These are phyloP conservation scores for Ibycter americanus DNA, from an alignment of 2,797 vertebrate species.

Conservation along the genomic window DNA sequence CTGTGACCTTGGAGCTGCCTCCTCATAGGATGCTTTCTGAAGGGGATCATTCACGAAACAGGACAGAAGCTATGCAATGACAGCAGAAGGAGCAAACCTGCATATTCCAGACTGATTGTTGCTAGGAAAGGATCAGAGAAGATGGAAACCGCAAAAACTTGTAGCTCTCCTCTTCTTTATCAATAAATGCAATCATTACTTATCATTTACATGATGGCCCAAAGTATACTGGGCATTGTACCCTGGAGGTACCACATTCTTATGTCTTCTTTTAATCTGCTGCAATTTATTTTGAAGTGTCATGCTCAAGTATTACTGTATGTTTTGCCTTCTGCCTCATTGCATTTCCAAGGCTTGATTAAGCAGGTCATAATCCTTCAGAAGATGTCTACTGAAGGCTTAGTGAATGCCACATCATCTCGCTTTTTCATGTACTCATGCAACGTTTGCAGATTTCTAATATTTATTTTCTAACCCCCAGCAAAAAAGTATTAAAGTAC, in stretches of 20 bases:
- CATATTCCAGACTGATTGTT: neutral
- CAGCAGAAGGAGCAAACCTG: neutral
- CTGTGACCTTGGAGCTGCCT: neutral
- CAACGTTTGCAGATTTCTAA: neutral
- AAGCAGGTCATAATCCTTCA: neutral
- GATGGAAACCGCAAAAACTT: neutral
- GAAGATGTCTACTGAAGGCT: neutral
- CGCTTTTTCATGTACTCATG: neutral
- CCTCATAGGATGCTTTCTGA: accelerated
- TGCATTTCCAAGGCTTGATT: neutral
- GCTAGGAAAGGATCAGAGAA: neutral
- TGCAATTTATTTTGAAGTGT: neutral
- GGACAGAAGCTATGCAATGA: neutral
- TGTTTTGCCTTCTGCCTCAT: neutral
- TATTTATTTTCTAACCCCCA: neutral
- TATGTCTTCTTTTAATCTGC: neutral
- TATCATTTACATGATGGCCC: neutral
- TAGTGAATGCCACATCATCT: neutral
- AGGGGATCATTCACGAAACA: neutral
- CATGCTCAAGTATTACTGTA: neutral
- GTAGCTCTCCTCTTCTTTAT: neutral
- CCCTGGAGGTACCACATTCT: neutral
- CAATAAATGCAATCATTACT: neutral
- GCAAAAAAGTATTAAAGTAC: neutral
- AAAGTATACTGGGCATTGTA: neutral